Base-by-base conservation (phyloP, 2,113 vertebrate genomes). In the Clarias gariepinus region DNA sequence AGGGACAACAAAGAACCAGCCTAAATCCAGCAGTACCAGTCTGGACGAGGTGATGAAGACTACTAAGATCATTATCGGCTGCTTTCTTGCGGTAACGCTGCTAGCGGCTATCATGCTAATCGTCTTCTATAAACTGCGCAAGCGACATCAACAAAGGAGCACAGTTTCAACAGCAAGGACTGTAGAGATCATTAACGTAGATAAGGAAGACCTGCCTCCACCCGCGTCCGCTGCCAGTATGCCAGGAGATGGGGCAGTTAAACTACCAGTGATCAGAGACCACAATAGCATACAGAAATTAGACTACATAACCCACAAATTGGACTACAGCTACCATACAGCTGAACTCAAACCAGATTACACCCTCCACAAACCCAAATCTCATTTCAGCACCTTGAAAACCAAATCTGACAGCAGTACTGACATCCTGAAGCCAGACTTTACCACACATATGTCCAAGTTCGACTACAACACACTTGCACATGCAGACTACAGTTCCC, bases 31-130 rank as follows among this genome's bases (percentile, higher is more conserved):
- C 55, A 93, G 93, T 60, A 96, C 98, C 88, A 99, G 98, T 92
- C 89, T 99, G 90, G 98, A 99, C 83, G 98, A 99, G 93, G 97
- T 99, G 89, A 99, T 99, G 98, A 97, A 96, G 94, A 99, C 98
- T 92, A 99, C 98, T 83, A 99, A 99, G 92, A 99, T 99, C 92
- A 99, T 99, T 94, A 99, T 99, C 78, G 98, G 97, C 57, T 99
- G 98, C 93, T 99, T 99, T 84, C 98, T 99, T 93, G 97, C 98
- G 0, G 97, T 99, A 81, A 99, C 98, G 11, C 94, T 99, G 71
- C 88, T 99, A 85, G 98, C 98, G 84, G 98, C 98, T 0, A 96
- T 98, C 93, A 99, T 99, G 98, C 92, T 99, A 90, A 97, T 99
- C 36, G 97, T 97, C 92, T 99, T 99, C 95, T 99, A 99, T 91